Evolutionary conservation across 2,888 invertebrate genomes (phyloP).

Genomic region (Zootermopsis nevadensis): DNA sequence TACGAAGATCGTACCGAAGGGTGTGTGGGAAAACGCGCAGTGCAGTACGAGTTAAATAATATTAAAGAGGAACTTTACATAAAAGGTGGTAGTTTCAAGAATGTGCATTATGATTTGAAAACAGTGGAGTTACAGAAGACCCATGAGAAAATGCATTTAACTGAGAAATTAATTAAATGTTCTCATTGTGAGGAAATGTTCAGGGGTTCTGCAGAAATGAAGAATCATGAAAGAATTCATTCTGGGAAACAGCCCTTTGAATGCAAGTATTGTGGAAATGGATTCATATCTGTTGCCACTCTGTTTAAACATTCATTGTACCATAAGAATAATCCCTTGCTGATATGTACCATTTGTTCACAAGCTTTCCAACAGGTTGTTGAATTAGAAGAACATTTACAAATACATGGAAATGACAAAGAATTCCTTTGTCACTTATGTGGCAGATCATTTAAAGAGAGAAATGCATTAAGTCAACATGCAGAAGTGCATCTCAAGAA

Average conservation of each 20-base stretch:
- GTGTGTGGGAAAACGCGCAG: not conserved
- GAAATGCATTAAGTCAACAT: constrained; percentile 3
- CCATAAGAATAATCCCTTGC: not conserved
- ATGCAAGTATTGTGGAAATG: constrained; percentile 1
- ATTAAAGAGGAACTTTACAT: not conserved
- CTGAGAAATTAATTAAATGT: not conserved
- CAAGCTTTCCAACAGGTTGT: not conserved
- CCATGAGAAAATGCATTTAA: not conserved
- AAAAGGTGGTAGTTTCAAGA: not conserved
- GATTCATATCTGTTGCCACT: not conserved
- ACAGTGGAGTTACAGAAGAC: not conserved
- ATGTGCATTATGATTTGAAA: not conserved
- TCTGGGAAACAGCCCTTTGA: not conserved
- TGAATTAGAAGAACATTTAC: not conserved
- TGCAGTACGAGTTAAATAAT: not conserved
- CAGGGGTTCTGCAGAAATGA: not conserved
- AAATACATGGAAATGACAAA: not conserved
- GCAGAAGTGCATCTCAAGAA: not conserved
- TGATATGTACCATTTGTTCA: not conserved
- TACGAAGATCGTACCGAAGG: not conserved
- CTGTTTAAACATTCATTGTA: not conserved
- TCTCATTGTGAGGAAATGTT: not conserved
- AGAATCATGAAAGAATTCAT: not conserved
- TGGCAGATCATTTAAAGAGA: constrained; percentile 14
- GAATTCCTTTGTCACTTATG: not conserved